Percentiles rank a stretch among this genome's conserved stretches.
Conservation (phyloP, 2,888 invertebrate genomes). For the Cheilosia pagana region DNA sequence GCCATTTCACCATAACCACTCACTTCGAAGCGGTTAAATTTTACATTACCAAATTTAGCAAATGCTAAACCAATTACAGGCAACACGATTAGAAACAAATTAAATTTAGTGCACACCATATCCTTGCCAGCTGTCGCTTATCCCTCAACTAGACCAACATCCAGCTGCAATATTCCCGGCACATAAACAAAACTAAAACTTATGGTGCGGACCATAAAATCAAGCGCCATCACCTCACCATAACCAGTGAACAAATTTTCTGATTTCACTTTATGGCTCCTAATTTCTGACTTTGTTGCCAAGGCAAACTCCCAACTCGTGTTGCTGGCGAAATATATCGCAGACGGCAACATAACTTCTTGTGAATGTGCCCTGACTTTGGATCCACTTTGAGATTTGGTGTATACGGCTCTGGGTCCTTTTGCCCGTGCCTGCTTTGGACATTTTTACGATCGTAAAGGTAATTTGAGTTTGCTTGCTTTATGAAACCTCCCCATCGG, state of each 20-base stretch:
- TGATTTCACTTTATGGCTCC: constrained; percentile 54
- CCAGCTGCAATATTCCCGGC: constrained; percentile 26
- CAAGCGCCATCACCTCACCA: constrained; percentile 35
- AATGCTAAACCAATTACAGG: too few relatives aligned
- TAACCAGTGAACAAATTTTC: constrained; percentile 55
- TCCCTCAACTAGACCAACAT: constrained; percentile 13
- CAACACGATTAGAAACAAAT: too few relatives aligned
- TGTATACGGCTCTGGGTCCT: background rate
- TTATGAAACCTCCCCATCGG: constrained; percentile 34
- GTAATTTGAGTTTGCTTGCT: constrained; percentile 63
- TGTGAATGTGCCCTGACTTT: constrained; percentile 4
- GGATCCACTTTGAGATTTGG: constrained; percentile 2
- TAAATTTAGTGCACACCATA: background rate
- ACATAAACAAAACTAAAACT: constrained; percentile 57
- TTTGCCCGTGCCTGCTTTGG: constrained; percentile 42
- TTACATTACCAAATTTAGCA: too few relatives aligned
- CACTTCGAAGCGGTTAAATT: too few relatives aligned
- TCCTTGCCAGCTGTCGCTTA: background rate
- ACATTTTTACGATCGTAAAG: constrained; percentile 68
- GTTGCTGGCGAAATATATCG: constrained; percentile 18
- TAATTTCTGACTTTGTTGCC: constrained; percentile 66
- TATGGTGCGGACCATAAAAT: constrained; percentile 58
- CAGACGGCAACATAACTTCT: constrained; percentile 5
- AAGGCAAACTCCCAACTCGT: constrained; percentile 17
- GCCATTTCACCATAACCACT: too few relatives aligned